Base-by-base conservation (phyloP, 2,113 vertebrate species). In the Mirounga angustirostris region DNA sequence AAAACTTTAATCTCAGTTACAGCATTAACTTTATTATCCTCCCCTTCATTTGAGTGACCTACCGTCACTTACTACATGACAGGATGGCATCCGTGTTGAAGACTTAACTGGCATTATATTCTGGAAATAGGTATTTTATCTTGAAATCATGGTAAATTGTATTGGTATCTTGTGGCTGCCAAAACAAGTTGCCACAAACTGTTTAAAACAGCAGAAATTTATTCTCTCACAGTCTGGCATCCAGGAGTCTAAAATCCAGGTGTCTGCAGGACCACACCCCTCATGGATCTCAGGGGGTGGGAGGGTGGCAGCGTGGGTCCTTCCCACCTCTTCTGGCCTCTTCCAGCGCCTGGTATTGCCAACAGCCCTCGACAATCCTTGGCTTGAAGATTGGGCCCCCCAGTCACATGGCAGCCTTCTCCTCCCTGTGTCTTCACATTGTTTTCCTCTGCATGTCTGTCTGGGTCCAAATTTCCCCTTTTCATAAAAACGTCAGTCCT, bases 351-450 rank as follows among this genome's bases (percentile, higher is more conserved):
- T 30, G 28, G n/a, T 30, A 9, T 52, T 10, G 13, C 28, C 15
- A 0, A 15, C 18, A 1, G 26, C 2, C 30, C 11, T 50, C 3
- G 21, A 8, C 24, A 7, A 3, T 12, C 22, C 18, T 12, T 13
- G 80, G 56, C 58, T 36, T 16, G 14, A n/a, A 16, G 7, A 4
- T 1, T 2, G 16, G 1, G 54, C n/a, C 13, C 43, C 40, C 43
- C 11, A 18, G 26, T 10, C 71, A 22, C 4, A 3, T 0, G 1
- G 13, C n/a, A 2, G 0, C 30, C 1, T 2, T 1, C 40, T n/a
- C 18, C 85, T 78, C 22, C 21, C 13, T 10, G 4, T 52, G 56
- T 85, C 58, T 22, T 15, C 19, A 2, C 14, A 2, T 14, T 19
- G 1, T 50, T 24, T 3, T 16, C 16, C 7, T 50, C 50, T 21